These are phyloP conservation scores for Percina caprodes DNA, from an alignment of 2,113 vertebrate species.

Conservation along the genomic window DNA sequence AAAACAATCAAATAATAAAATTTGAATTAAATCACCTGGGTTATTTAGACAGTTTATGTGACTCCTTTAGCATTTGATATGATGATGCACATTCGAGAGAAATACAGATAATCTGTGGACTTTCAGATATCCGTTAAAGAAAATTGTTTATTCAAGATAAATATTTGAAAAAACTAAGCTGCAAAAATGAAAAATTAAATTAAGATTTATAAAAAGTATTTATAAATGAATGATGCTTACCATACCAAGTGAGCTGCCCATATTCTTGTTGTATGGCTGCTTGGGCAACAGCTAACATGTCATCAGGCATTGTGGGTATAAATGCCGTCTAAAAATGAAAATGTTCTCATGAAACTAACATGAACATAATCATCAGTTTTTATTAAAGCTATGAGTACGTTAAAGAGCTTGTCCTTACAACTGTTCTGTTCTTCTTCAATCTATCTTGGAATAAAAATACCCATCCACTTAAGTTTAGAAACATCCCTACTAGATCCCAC, in stretches of 20 bases:
- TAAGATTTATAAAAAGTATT: background rate
- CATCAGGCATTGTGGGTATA: slow-evolving; percentile 93
- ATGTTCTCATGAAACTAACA: background rate
- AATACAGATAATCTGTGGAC: background rate
- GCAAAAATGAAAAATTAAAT: background rate
- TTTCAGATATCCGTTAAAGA: background rate
- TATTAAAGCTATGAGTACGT: background rate
- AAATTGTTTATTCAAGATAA: background rate
- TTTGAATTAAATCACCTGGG: background rate
- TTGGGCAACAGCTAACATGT: slow-evolving; percentile 81
- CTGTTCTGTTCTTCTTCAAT: background rate
- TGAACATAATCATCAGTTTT: background rate
- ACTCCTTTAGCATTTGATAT: background rate
- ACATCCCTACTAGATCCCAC: background rate
- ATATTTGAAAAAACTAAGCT: background rate
- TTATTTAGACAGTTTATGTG: background rate
- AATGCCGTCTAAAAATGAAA: slow-evolving; percentile 79
- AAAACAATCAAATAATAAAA: background rate
- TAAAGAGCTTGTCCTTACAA: background rate
- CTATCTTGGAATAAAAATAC: background rate
- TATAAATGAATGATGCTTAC: slow-evolving; percentile 81
- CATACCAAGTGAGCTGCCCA: slow-evolving; percentile 77
- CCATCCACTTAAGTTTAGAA: background rate
- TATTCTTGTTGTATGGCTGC: background rate
- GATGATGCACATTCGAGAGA: background rate